Base-by-base conservation (phyloP, 2,113 vertebrate species). In the Brachyhypopomus occidentalis region DNA sequence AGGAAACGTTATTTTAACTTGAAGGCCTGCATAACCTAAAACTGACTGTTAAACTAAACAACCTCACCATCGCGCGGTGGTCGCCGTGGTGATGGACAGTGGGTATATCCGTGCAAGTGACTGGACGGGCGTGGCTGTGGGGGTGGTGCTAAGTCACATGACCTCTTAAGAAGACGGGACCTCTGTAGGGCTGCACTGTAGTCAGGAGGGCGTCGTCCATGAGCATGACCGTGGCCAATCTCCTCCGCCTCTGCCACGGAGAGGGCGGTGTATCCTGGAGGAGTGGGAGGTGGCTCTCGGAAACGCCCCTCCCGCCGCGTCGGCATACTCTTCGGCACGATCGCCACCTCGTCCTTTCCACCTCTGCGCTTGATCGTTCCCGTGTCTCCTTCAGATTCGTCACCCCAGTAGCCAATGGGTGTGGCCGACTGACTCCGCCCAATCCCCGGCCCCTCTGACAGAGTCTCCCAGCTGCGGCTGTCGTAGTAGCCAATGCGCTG, bases 331-430 rank as follows among this genome's bases (percentile, higher is more conserved):
- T 95, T 89, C 72, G 95, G 96, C 12, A 84, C 0, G 94, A 90
- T 72, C 92, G 17, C 55, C 91, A 48, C 0, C 94, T 90, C 96
- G n/a, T 99, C 98, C 87, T 98, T 99, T 62, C 97, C 98, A 48
- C 97, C 97, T 84, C 97, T 92, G 64, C 98, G 92, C 91, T 99
- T 99, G 86, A 99, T 99, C 59, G 98, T 99, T 83, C 97, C 98
- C 0, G 97, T 99, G 82, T 99, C 97, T 0, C 97, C 97, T 90
- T 98, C 98, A 0, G 96, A 95, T 91, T 99, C 97, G 83, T 99
- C 98, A 14, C 94, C 96, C 97, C 97, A 99, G 89, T 96, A 99
- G 25, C 96, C 96, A 0, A 96, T 97, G 52, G 96, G 93, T 5
- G 89, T 92, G 41, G 96, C 96, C 95, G 96, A 97, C 91, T 97